phyloP scores from a whole-genome alignment of 2,113 vertebrate genomes.

The Nerophis lumbriciformis region DNA sequence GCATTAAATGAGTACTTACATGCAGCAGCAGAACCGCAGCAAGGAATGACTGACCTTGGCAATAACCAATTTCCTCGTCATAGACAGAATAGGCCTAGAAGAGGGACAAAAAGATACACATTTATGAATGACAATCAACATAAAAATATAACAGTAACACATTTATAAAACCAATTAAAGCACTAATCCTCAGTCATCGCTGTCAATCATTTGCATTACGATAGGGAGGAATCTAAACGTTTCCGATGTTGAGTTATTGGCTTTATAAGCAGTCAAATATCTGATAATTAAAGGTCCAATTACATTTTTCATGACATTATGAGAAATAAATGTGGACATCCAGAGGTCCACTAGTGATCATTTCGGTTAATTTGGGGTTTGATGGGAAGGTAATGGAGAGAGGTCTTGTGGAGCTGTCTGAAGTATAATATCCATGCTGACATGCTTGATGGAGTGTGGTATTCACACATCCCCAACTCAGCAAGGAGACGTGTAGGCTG shows the following conservation, averaged over 20 bases:
- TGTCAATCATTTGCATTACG: neutral
- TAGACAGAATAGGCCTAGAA: conserved; percentile 93
- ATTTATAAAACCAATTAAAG: neutral
- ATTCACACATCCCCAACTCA: conserved; percentile 56
- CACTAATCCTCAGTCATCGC: too few species aligned
- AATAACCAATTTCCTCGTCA: conserved; percentile 97
- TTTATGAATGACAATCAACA: neutral
- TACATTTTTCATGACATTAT: conserved; percentile 9
- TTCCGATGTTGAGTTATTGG: neutral
- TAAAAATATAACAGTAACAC: neutral
- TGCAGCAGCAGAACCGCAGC: conserved; percentile 94
- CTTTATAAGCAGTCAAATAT: conserved; percentile 7
- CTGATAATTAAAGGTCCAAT: neutral
- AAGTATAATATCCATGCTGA: conserved; percentile 51
- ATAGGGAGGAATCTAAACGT: neutral
- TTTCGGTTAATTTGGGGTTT: conserved; percentile 49
- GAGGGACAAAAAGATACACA: neutral
- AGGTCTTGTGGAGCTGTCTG: conserved; percentile 49
- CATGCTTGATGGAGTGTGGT: conserved; percentile 63
- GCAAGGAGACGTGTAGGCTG: conserved; percentile 46
- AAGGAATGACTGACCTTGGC: conserved; percentile 96
- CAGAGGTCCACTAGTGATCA: conserved; percentile 19
- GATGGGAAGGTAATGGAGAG: conserved; percentile 50
- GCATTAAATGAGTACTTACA: conserved; percentile 75
- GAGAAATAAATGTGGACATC: conserved; percentile 31